Evolutionary conservation across 2,888 invertebrate species (phyloP).

Genomic region (Elgonia sp.): DNA sequence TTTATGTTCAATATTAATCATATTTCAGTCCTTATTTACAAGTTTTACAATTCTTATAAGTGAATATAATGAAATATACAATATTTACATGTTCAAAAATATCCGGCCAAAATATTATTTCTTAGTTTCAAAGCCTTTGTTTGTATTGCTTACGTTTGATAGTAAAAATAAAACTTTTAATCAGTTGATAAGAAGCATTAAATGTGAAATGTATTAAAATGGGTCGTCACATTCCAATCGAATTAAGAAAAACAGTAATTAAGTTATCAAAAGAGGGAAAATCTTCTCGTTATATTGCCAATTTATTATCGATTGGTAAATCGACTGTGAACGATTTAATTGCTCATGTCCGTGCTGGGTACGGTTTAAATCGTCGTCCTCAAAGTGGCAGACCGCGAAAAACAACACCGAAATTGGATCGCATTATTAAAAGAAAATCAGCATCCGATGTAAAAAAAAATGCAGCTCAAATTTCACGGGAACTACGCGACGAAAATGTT

Average conservation of each 20-base stretch:
- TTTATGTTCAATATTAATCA: no score
- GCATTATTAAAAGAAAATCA: constrained; percentile 8
- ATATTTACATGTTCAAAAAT: constrained; percentile 42
- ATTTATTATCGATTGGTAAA: constrained; percentile 23
- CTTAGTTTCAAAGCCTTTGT: background rate
- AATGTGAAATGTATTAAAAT: constrained; percentile 4
- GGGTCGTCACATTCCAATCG: constrained; percentile 22
- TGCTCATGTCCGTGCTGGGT: background rate
- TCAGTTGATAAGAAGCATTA: constrained; percentile 2
- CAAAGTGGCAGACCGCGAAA: constrained; percentile 16
- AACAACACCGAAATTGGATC: background rate
- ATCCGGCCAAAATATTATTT: constrained; percentile 33
- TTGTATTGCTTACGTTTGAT: background rate
- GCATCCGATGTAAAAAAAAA: background rate
- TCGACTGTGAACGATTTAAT: constrained; percentile 19
- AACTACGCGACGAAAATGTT: constrained; percentile 4
- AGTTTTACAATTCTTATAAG: no score
- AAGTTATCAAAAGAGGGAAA: constrained; percentile 29
- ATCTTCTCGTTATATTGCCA: constrained; percentile 17
- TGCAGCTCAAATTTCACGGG: constrained; percentile 12
- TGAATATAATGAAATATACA: background rate
- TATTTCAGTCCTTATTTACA: no score
- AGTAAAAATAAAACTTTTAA: no score
- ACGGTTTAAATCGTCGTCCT: constrained; percentile 15
- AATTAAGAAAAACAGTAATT: background rate